Conservation (phyloP, 2,113 vertebrate species). For the Sula dactylatra region DNA sequence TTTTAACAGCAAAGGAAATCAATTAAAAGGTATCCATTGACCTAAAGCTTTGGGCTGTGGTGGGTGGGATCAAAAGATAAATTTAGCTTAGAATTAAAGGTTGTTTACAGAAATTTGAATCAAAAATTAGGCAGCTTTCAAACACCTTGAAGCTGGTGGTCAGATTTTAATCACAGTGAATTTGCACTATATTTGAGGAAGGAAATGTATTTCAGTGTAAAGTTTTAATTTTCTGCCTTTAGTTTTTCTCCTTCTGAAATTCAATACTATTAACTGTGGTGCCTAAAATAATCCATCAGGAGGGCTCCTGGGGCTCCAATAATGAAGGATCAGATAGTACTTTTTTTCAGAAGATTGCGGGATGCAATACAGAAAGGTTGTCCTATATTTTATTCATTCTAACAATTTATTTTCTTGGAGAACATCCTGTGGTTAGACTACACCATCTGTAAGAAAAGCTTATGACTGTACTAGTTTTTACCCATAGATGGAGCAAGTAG, state of each 20-base stretch:
- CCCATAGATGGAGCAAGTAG: conserved; percentile 65
- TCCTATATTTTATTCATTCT: not conserved
- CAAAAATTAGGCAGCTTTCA: not conserved
- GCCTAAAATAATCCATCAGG: not conserved
- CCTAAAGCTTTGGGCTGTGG: not conserved
- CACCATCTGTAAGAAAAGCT: not conserved
- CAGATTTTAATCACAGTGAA: not conserved
- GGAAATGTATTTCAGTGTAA: not conserved
- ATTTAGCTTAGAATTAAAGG: not conserved
- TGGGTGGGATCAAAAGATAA: not conserved
- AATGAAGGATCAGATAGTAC: not conserved
- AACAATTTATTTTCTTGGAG: not conserved
- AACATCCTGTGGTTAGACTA: not conserved
- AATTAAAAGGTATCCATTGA: conserved; percentile 2
- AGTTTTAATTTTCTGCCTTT: not conserved
- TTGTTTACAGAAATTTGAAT: not conserved
- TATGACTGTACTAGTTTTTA: not conserved
- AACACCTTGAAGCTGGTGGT: not conserved
- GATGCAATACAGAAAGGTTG: not conserved
- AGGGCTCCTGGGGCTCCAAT: not conserved
- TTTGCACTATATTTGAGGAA: not conserved
- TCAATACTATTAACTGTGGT: not conserved
- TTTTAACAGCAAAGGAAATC: not conserved
- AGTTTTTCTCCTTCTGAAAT: not conserved
- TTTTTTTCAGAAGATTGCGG: not conserved